Base-by-base conservation (phyloP, 2,888 invertebrate genomes). In the Pristionchus exspectatus region DNA sequence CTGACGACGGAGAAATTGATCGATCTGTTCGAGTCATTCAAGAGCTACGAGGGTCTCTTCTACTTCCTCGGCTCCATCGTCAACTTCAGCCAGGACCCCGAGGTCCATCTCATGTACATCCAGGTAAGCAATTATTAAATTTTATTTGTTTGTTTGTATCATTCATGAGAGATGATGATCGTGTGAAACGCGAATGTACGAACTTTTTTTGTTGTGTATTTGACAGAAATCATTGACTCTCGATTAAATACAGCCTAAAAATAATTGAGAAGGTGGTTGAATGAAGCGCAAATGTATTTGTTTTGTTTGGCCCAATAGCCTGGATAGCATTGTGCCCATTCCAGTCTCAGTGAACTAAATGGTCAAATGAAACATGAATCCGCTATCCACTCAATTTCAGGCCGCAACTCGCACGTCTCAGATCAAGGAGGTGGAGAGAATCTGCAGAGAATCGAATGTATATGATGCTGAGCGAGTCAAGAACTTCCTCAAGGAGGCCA, bases 1-100 rank as follows among this genome's bases (percentile, higher is more conserved):
- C 96, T 99, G 87, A 98, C 98, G 5, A 99, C 99, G 2, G 98
- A 98, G 95, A 96, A 98, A 0, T 96, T 99, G 90, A 99, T 99
- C 92, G 99, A 99, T 96, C 96, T 99, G 90, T 99, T 99, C 94
- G 99, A 99, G 95, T 98, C 98, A 92, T 99, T 99, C 96, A 99
- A 99, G 96, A 98, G 98, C 93, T 99, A 98, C 95, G 99, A 99
- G 96, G 96, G 99, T 63, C 96, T 99, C 69, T 99, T 99, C 96
- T 99, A 99, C 95, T 99, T 99, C 96, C 96, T 99, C 90, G 99
- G 99, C n/a, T 98, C 98, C 0, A 99, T 99, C 95, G 99, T 99
- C 33, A 99, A 99, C 96, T 99, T 98, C 96, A 98, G 98, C 92
- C 99, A 99, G 96, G 99, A 99, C 95, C 97, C 98, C 10, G 99